phyloP scores from a whole-genome alignment of 2,113 vertebrate genomes.

The Passer montanus region DNA sequence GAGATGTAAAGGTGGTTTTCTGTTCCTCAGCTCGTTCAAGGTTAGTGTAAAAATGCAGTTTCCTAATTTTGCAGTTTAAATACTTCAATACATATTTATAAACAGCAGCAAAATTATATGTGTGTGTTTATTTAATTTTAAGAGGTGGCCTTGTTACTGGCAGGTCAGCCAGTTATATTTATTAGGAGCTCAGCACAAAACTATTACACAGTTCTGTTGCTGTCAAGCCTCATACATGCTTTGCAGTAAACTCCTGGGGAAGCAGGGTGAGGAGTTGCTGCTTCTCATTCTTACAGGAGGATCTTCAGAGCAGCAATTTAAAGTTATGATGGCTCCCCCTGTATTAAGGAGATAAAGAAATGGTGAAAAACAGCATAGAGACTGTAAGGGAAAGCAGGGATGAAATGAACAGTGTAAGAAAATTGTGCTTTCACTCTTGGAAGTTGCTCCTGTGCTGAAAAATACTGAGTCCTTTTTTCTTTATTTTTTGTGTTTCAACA shows the following conservation, averaged over 20 bases:
- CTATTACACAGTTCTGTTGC: not conserved
- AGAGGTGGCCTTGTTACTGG: slow-evolving; percentile 32
- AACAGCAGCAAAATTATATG: slow-evolving; percentile 34
- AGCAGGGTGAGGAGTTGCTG: not conserved
- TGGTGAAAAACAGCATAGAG: not conserved
- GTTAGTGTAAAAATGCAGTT: slow-evolving; percentile 46
- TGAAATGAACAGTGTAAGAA: not conserved
- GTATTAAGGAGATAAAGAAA: not conserved
- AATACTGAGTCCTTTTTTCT: slow-evolving; percentile 63
- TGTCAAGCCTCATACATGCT: not conserved
- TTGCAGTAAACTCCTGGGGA: not conserved
- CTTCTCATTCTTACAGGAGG: not conserved
- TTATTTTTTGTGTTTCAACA: slow-evolving; percentile 78
- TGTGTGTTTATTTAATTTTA: slow-evolving; percentile 14
- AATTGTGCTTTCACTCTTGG: not conserved
- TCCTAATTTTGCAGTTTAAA: slow-evolving; percentile 45
- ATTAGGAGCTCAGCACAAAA: slow-evolving; percentile 26
- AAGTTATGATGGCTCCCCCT: not conserved
- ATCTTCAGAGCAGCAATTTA: not conserved
- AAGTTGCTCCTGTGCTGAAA: slow-evolving; percentile 38
- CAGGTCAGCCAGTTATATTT: slow-evolving; percentile 26
- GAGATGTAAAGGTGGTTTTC: slow-evolving; percentile 18
- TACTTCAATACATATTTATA: slow-evolving; percentile 45
- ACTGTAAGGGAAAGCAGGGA: not conserved
- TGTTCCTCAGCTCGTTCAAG: slow-evolving; percentile 39